Conservation (phyloP, 1,140 invertebrate species). For the Agrypnia vestita region DNA sequence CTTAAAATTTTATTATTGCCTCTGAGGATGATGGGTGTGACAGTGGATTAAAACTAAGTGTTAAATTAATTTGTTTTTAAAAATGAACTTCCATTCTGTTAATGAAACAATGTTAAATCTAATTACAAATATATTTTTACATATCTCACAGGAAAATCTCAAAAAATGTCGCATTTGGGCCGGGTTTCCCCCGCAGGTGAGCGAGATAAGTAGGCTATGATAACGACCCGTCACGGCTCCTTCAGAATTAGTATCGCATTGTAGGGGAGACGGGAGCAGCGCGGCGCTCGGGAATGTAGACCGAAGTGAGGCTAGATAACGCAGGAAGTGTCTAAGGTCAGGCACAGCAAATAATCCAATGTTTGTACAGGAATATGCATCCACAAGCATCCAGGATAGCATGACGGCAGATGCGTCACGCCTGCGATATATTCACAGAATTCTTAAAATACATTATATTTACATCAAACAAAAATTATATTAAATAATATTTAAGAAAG, state of each 20-base stretch:
- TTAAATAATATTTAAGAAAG: too few relatives aligned
- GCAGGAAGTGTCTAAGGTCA: slow-evolving; percentile 19
- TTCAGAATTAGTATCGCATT: neutral
- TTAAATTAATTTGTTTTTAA: too few relatives aligned
- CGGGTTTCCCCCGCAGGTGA: neutral
- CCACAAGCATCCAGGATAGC: neutral
- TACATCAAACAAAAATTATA: too few relatives aligned
- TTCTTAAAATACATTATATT: too few relatives aligned
- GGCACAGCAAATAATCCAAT: neutral
- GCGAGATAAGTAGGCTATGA: neutral
- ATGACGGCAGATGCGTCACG: slow-evolving; percentile 6
- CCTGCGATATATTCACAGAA: neutral
- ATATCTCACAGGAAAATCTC: neutral
- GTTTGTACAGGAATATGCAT: neutral
- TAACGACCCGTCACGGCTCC: neutral
- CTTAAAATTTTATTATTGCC: too few relatives aligned
- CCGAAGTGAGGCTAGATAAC: neutral
- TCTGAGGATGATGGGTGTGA: too few relatives aligned
- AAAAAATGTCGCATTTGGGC: neutral
- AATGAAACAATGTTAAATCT: too few relatives aligned
- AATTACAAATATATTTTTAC: too few relatives aligned
- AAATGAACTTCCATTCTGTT: too few relatives aligned
- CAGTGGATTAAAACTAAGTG: too few relatives aligned
- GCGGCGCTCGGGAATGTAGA: neutral
- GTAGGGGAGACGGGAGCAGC: neutral